Evolutionary conservation across 92 coral and sea anemone genomes (phyloP), one percentile per base, ranked within the genome.

Genomic region (Zoanthus solanderi): DNA sequence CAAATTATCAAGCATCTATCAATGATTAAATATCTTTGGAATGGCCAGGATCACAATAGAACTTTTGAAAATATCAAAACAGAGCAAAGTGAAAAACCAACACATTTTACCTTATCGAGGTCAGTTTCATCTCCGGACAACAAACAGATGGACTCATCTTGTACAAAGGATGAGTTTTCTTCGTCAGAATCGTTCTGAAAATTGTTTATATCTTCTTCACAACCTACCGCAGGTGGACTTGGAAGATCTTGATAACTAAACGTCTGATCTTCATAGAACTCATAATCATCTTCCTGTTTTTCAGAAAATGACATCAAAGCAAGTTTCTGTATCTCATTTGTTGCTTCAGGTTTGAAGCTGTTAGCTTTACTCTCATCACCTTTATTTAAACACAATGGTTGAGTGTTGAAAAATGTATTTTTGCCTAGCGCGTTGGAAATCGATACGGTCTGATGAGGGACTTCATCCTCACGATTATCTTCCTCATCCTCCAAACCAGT

Each of bases 51-150:
- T 37, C 42, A 37, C 42, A 37, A 37, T 4, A 2, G 4, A 37
- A 37, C 42, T 37, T 37, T 37, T 2, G 42, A 37, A 37, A 37
- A 37, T 37, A 4, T 37, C 42, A 37, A 37, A 37, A 37, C 4
- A 37, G 42, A 37, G 42, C 42, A 37, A 37, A 37, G 4, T 37
- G 42, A 37, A 37, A 37, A 63, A 2, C 8, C 17, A n/a, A 69
- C 9, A 69, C 30, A 31, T 30, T 34, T 28, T 31, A 81, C 85
- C 85, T 81, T 45, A 11, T 81, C 85, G 11, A 67, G 7, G 60
- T 42, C 85, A 45, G 75, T 46, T 13, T 81, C 85, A 63, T 81
- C 76, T 67, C 61, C 85, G 47, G 85, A 81, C n/a, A 81, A 71
- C 17, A 81, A 71, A 58, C 75, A 66, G 61, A 81, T 81, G 46